Evolutionary conservation across 1,140 invertebrate genomes (phyloP), one percentile per base, ranked within the genome.

Genomic region (Drosophila virilis): DNA sequence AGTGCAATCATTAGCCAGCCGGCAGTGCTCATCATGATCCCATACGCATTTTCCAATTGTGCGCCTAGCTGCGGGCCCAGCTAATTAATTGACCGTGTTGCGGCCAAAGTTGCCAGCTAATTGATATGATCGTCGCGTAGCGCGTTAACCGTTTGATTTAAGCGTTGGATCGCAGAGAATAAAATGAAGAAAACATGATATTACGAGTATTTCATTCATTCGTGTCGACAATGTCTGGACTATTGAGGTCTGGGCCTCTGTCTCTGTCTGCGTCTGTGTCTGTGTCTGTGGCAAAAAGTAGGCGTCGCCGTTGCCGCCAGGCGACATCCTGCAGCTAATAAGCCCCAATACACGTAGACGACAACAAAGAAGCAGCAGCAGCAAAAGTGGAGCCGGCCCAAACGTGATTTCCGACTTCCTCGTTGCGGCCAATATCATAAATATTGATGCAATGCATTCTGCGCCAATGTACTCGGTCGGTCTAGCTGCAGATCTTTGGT

Each of bases 351-450:
- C 79, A 82, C 78, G 79, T 74, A 50, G 40, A 28, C 35, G 28
- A 17, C 37, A 17, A 1, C 3, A 10, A 42, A 37, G 51, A 17
- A 17, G 54, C 8, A 46, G 32, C n/a, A 51, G 28, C 22, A 68
- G 48, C 52, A 69, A 32, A 70, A 37, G 50, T 61, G 57, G 74
- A 69, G 69, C 62, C 48, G 58, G 48, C 38, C 69, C 66, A 62
- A 75, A 89, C 84, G 84, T 89, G 84, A 89, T 89, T 89, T 89
- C 84, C 84, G 88, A 89, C 78, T 89, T 89, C 84, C 84, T 90
- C 70, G 77, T 90, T 74, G 76, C 73, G 78, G 67, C 62, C 78
- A 86, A 51, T 69, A 71, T 89, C 84, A 88, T 89, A 89, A 89
- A 88, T 89, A 88, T 84, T 74, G 77, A 85, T 89, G 84, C 28